Percentiles rank a stretch among this genome's conserved stretches.
These are phyloP conservation scores for Drosophila pseudoananassae DNA, from an alignment of 1,140 invertebrate species.

Conservation along the genomic window DNA sequence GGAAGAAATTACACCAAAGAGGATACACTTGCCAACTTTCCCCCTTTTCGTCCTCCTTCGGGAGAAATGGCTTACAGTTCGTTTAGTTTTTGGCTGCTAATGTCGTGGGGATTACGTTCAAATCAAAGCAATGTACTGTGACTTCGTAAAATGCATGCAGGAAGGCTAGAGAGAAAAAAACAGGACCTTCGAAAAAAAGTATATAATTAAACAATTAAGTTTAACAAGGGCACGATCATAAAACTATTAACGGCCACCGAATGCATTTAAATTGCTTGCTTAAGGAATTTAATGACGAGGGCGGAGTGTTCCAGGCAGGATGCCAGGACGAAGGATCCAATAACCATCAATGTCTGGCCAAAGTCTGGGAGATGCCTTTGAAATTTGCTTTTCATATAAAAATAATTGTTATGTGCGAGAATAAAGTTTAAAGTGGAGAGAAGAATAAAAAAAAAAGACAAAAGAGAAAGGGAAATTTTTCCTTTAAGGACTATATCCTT, in stretches of 20 bases:
- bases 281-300: slow-evolving; percentile 29
- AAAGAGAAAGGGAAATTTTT: slow-evolving; percentile 11
- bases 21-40: slow-evolving; percentile 46
- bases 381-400: slow-evolving; percentile 53
- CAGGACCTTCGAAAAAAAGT: slow-evolving; percentile 23
- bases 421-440: slow-evolving; percentile 39
- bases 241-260: slow-evolving; percentile 71
- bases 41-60: not conserved
- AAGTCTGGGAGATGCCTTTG: slow-evolving; percentile 45
- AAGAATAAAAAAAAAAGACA: not conserved
- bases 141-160: slow-evolving; percentile 65
- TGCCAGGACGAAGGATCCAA: slow-evolving; percentile 31
- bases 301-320: slow-evolving; percentile 14
- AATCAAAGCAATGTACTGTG: slow-evolving; percentile 81
- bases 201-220: slow-evolving; percentile 80
- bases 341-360: slow-evolving; percentile 50
- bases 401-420: slow-evolving; percentile 53
- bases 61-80: slow-evolving; percentile 74
- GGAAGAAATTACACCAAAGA: slow-evolving; percentile 76
- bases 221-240: slow-evolving; percentile 55
- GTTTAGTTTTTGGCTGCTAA: slow-evolving; percentile 67
- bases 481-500: slow-evolving; percentile 1
- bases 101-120: slow-evolving; percentile 75
- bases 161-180: not conserved
- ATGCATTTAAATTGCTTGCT: slow-evolving; percentile 79